Conservation (phyloP, 2,888 invertebrate species). For the Kryphioiulus occultus region DNA sequence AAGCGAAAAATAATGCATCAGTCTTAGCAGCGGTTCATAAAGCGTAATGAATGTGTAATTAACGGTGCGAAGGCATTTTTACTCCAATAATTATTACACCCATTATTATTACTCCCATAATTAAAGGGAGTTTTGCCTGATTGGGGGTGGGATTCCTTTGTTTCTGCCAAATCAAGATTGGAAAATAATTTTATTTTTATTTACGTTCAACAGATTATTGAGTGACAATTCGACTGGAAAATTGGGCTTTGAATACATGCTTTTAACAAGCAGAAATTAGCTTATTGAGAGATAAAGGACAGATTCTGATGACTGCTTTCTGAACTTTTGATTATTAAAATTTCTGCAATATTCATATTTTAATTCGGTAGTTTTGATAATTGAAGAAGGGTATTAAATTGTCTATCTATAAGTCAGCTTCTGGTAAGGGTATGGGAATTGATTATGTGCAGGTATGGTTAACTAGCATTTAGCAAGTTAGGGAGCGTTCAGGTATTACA, state of each 20-base stretch:
- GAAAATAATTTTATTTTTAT: background rate
- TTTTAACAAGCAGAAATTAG: too few species aligned
- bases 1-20: background rate
- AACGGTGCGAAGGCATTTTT: background rate
- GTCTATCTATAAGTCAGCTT: too few species aligned
- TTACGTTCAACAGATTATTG: background rate
- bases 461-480: too few species aligned
- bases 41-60: conserved; percentile 13
- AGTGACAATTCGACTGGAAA: background rate
- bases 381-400: too few species aligned
- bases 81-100: background rate
- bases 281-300: too few species aligned
- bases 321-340: too few species aligned
- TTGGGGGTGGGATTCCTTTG: background rate
- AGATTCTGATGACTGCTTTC: too few species aligned
- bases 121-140: background rate
- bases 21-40: background rate
- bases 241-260: background rate
- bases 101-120: background rate
- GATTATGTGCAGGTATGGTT: too few species aligned
- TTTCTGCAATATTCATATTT: too few species aligned
- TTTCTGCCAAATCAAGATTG: background rate
- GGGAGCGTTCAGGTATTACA: too few species aligned
- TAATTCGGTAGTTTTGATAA: too few species aligned
- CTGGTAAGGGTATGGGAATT: too few species aligned